A percentile compares a stretch with the other conserved stretches of the same genome.
These are phyloP conservation scores for Diadophis punctatus DNA, from an alignment of 2,113 vertebrate species.

Conservation along the genomic window DNA sequence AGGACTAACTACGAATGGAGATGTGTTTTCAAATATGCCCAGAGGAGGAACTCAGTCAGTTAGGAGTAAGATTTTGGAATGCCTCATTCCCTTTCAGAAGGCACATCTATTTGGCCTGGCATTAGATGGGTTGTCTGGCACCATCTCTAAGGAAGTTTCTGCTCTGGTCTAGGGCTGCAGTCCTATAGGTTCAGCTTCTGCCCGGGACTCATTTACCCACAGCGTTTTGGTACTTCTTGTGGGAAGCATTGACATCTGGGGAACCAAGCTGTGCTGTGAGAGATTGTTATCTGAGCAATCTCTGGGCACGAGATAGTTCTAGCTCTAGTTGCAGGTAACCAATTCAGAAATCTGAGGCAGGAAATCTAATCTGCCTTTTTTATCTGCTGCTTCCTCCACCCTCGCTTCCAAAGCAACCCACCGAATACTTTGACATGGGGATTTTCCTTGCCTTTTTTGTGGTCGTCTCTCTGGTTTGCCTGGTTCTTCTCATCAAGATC, in stretches of 20 bases:
- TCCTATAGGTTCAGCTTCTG: neutral
- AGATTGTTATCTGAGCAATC: neutral
- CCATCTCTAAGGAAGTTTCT: neutral
- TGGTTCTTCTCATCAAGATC: conserved; percentile 97
- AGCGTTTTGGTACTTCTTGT: neutral
- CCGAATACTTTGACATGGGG: conserved; percentile 98
- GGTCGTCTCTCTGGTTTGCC: conserved; percentile 95
- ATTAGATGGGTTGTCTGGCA: neutral
- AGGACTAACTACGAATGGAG: neutral
- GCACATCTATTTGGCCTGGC: neutral
- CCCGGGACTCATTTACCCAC: neutral
- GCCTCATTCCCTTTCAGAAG: neutral
- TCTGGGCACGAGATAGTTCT: neutral
- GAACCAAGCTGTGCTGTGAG: neutral
- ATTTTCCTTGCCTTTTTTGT: conserved; percentile 99
- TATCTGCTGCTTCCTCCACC: neutral
- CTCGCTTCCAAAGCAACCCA: conserved; percentile 81
- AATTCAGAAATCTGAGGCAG: neutral
- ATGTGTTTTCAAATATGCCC: neutral
- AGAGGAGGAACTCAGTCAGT: neutral
- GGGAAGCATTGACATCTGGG: neutral
- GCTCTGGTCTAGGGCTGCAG: neutral
- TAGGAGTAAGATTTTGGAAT: neutral
- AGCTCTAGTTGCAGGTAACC: neutral
- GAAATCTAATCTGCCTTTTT: neutral